These are phyloP conservation scores for Styela clava DNA, from an alignment of 23 tunicate species.

Conservation along the genomic window DNA sequence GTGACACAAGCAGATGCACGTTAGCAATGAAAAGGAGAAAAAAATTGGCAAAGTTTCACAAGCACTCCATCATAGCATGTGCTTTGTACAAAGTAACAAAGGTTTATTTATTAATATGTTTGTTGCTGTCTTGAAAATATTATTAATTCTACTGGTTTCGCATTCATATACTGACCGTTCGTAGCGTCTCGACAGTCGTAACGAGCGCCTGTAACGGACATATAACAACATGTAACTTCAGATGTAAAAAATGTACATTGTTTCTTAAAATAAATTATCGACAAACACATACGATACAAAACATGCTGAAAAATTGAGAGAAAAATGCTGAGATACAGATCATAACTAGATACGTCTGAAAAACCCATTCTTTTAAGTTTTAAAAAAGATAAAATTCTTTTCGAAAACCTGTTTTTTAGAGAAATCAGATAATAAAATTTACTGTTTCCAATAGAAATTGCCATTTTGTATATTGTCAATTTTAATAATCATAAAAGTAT, in stretches of 20 bases:
- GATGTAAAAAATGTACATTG: background rate
- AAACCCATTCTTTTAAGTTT: no score
- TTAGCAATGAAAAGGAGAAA: background rate
- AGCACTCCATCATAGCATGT: background rate
- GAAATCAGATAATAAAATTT: no score
- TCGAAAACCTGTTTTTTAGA: no score
- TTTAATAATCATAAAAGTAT: no score
- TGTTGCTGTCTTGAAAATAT: background rate
- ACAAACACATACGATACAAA: no score
- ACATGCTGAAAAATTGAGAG: no score
- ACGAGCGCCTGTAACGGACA: conserved; percentile 35
- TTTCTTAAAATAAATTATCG: no score
- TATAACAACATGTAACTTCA: background rate
- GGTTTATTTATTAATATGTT: background rate
- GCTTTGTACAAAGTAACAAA: background rate
- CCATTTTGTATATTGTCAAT: no score
- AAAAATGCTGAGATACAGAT: no score
- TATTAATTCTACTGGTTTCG: background rate
- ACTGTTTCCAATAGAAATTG: no score
- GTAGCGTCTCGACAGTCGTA: conserved; percentile 40
- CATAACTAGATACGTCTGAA: no score
- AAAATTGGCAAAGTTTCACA: background rate
- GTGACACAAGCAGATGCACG: background rate
- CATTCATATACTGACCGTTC: conserved; percentile 37
- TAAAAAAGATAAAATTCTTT: no score